Conservation (phyloP, 2,797 vertebrate species). For the Adrianichthys oophorus region DNA sequence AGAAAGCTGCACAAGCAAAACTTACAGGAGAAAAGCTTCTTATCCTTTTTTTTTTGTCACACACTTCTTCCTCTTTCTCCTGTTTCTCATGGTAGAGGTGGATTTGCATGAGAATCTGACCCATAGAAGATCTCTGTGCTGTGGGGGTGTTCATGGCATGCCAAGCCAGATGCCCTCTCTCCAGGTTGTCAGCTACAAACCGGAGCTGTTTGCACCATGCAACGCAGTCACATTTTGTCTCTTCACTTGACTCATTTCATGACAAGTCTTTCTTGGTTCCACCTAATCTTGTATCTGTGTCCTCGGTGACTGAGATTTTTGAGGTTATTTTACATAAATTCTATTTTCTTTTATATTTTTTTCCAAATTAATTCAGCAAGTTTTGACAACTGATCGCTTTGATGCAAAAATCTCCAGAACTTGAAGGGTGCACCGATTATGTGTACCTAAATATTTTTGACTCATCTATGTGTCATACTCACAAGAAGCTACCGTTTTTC, state of each 20-base stretch:
- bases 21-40: constrained; percentile 51
- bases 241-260: constrained; percentile 15
- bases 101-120: constrained; percentile 69
- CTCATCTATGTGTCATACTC: no score
- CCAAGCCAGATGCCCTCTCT: constrained; percentile 73
- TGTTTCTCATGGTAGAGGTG: constrained; percentile 49
- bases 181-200: constrained; percentile 63
- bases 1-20: constrained; percentile 44
- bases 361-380: no score
- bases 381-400: no score
- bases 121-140: constrained; percentile 58
- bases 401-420: no score
- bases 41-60: constrained; percentile 34
- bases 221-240: constrained; percentile 9
- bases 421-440: no score
- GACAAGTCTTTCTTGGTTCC: background rate
- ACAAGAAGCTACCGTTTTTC: no score
- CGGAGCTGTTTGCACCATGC: constrained; percentile 21
- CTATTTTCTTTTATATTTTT: no score
- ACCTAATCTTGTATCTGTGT: no score
- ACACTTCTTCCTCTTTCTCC: constrained; percentile 35
- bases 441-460: no score
- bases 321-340: no score
- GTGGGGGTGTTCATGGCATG: constrained; percentile 65
- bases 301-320: no score